Evolutionary conservation across 1,140 invertebrate genomes (phyloP), one percentile per base, ranked within the genome.

Genomic region (Orchestia grillus): DNA sequence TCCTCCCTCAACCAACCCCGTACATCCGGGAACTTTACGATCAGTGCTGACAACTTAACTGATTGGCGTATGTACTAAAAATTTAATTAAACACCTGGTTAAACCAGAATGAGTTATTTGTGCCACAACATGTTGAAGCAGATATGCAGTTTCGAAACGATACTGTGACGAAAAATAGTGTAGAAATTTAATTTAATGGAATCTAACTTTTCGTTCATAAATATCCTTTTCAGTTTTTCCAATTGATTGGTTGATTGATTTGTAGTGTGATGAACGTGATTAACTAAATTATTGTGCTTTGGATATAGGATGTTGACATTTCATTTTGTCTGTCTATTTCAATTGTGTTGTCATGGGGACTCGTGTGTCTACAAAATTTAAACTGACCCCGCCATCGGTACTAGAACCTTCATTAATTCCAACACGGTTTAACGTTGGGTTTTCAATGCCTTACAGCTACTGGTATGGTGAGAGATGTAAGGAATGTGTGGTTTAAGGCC

Each of bases 1-100:
- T 45, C 92, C 92, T 94, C 92, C 92, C 92, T 94, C 92, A 45
- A 94, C 92, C 92, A 94, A 94, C 92, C 92, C 92, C 92, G 92
- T 94, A 94, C 92, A 94, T 94, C 92, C 92, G 92, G 92, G 92
- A 94, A 94, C 92, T 94, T 94, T 45, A 94, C 41, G 92, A 47
- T n/a, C 92, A 94, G 92, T 44, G 44, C 92, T 94, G 92, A 94
- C 92, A 94, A 94, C 92, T 47, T 8, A 44, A 45, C 92, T 47
- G 44, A 44, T 40, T 8, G 36, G 43, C 92, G 44, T 47, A 94
- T 94, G 62, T 77, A 77, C 62, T 77, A 77, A 23, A 77, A 23
- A 77, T 23, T 77, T 77, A 77, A 77, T 77, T 36, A 77, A 77
- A 77, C 28, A 23, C 62, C 62, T 77, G 28, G 28, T 77, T 77